phyloP scores from a whole-genome alignment of 2,888 invertebrate genomes.

The Cataglyphis altisquamis region DNA sequence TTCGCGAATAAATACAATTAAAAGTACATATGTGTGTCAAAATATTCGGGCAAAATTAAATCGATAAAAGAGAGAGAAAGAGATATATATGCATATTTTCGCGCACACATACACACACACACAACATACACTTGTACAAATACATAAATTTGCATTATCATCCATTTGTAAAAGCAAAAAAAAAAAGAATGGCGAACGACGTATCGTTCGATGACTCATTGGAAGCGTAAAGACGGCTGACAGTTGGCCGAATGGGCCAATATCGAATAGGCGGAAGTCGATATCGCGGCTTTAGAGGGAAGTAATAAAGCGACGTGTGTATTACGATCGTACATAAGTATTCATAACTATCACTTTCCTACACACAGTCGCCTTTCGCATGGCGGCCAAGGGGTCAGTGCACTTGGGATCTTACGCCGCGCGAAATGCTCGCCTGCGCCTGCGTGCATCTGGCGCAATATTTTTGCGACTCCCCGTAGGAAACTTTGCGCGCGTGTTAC shows the following conservation, averaged over 20 bases:
- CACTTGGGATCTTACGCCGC: constrained; percentile 55
- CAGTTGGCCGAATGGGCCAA: constrained; percentile 3
- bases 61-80: background rate
- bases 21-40: background rate
- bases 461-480: constrained; percentile 38
- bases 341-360: constrained; percentile 62
- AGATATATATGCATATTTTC: background rate
- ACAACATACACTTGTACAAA: background rate
- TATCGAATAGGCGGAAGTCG: constrained; percentile 38
- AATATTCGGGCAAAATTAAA: background rate
- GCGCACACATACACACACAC: background rate
- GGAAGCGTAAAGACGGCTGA: constrained; percentile 13
- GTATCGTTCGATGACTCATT: constrained; percentile 1
- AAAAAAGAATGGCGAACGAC: background rate
- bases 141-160: background rate
- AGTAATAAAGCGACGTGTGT: constrained; percentile 37
- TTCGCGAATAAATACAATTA: background rate
- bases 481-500: constrained; percentile 37
- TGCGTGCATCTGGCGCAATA: constrained; percentile 25
- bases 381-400: constrained; percentile 63
- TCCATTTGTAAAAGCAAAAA: background rate
- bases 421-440: constrained; percentile 24
- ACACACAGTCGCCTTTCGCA: constrained; percentile 54
- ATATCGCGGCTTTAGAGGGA: constrained; percentile 32
- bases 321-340: constrained; percentile 37